Evolutionary conservation across 2,113 vertebrate genomes (phyloP).

Genomic region (Dissostichus mawsoni): DNA sequence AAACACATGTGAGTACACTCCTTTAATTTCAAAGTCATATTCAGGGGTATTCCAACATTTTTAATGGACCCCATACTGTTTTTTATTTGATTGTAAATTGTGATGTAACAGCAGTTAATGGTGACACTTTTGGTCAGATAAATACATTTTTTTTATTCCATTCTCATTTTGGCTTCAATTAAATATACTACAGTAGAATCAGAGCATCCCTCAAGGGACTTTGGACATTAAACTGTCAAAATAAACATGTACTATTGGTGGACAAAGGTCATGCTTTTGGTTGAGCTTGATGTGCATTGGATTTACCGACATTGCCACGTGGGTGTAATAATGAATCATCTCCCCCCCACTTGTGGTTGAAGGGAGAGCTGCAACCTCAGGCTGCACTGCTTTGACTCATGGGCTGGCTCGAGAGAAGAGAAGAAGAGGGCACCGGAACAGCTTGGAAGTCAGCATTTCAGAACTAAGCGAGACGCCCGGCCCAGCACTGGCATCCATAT

Average conservation of each 20-base stretch:
- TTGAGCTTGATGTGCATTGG: neutral
- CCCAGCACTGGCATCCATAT: slow-evolving; percentile 7
- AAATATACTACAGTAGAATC: neutral
- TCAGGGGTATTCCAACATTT: neutral
- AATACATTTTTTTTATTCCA: neutral
- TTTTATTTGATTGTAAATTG: neutral
- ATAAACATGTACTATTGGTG: neutral
- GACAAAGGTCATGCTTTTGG: neutral
- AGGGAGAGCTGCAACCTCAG: slow-evolving; percentile 45
- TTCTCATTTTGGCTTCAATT: neutral
- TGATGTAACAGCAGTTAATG: neutral
- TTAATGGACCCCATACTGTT: neutral
- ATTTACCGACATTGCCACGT: neutral
- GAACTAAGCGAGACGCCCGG: accelerated
- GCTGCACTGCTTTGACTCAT: slow-evolving; percentile 53
- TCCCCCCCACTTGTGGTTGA: slow-evolving; percentile 57
- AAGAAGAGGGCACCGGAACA: neutral
- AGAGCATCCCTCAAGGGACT: neutral
- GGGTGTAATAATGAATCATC: neutral
- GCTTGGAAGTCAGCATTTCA: neutral
- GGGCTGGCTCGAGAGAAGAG: slow-evolving; percentile 9
- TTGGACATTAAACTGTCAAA: neutral
- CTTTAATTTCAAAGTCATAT: neutral
- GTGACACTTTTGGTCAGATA: neutral
- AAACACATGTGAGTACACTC: slow-evolving; percentile 21